Evolutionary conservation across 2,888 invertebrate species (phyloP).

Genomic region (Bellardia pandia): DNA sequence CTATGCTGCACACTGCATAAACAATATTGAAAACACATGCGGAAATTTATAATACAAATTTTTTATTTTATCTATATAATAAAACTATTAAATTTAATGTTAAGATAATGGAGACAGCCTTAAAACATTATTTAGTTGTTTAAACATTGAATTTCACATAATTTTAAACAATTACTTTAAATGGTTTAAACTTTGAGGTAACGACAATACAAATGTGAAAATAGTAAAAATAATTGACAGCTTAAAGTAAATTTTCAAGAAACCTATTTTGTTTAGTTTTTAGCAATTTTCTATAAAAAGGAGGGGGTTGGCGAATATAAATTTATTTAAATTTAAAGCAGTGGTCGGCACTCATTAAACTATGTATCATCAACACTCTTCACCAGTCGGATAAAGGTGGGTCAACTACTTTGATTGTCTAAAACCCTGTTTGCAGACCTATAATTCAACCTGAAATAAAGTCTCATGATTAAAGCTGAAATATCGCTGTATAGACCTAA

Average conservation of each 20-base stretch:
- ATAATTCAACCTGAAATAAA: no score
- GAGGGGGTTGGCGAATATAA: no score
- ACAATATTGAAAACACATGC: conserved; percentile 55
- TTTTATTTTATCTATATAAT: conserved; percentile 11
- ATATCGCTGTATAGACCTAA: no score
- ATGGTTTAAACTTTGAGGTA: conserved; percentile 49
- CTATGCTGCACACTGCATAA: conserved; percentile 19
- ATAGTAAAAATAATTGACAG: conserved; percentile 38
- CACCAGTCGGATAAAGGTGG: no score
- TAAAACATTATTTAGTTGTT: conserved; percentile 37
- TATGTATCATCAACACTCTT: no score
- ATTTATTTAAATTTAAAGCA: no score
- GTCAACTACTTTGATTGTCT: no score
- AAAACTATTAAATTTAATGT: conserved; percentile 36
- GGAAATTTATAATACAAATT: conserved; percentile 35
- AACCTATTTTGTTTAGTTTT: background rate
- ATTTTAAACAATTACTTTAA: conserved; percentile 54
- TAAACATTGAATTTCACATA: conserved; percentile 50
- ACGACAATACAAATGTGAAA: conserved; percentile 38
- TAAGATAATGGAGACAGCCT: conserved; percentile 1
- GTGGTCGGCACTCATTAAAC: no score
- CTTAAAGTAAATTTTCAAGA: conserved; percentile 30
- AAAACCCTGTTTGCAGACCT: no score
- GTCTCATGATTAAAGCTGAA: no score
- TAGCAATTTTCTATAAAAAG: background rate